Evolutionary conservation across 2,888 invertebrate genomes (phyloP).

Genomic region (Brachylomia viminalis): DNA sequence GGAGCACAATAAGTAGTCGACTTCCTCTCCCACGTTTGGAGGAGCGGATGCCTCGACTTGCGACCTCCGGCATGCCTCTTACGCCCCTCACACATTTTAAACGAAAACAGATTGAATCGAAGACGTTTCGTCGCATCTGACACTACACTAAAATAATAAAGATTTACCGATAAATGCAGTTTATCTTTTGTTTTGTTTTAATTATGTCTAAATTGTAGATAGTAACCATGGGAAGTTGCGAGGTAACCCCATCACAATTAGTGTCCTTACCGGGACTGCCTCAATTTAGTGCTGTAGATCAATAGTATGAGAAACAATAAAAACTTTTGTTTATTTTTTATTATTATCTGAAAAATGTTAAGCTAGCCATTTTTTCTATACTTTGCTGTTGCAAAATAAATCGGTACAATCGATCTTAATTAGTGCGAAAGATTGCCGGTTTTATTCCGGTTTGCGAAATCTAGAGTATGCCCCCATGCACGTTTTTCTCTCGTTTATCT

Average conservation of each 20-base stretch:
- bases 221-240: too few species aligned
- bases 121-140: conserved; percentile 44
- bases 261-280: too few species aligned
- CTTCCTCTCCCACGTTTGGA: conserved; percentile 89
- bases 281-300: too few species aligned
- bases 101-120: conserved; percentile 62
- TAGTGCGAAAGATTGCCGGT: conserved; percentile 31
- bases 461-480: conserved; percentile 13
- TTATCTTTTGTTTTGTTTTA: too few species aligned
- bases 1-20: conserved; percentile 89
- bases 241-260: too few species aligned
- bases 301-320: too few species aligned
- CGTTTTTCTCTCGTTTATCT: conserved; percentile 5
- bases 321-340: too few species aligned
- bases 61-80: conserved; percentile 84
- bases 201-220: too few species aligned
- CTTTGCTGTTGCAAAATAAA: conserved; percentile 44
- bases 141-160: conserved; percentile 26
- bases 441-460: conserved; percentile 26
- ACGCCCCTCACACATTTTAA: conserved; percentile 75
- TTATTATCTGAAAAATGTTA: background rate
- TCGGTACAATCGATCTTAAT: conserved; percentile 36
- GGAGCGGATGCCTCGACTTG: conserved; percentile 85
- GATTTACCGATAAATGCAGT: conserved; percentile 25
- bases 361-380: conserved; percentile 17